phyloP scores from a whole-genome alignment of 2,797 vertebrate genomes.

The Craterocephalus amniculus region DNA sequence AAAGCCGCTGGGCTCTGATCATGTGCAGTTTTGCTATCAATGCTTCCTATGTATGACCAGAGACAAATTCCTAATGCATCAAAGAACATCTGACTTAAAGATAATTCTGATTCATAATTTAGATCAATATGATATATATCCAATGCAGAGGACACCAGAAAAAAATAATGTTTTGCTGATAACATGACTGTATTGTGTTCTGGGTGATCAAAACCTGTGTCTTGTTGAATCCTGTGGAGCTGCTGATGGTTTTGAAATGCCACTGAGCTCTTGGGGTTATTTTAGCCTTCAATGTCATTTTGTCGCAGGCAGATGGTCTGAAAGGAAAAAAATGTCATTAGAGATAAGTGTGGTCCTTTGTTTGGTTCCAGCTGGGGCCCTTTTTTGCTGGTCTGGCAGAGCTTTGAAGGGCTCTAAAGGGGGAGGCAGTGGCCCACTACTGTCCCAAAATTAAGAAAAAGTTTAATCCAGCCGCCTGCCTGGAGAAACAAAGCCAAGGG shows the following conservation, averaged over 20 bases:
- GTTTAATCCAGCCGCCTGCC: slow-evolving; percentile 5
- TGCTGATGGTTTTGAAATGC: neutral
- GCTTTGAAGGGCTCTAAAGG: neutral
- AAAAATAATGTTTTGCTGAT: neutral
- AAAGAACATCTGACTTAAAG: slow-evolving; percentile 11
- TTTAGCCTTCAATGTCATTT: neutral
- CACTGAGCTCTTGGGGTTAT: neutral
- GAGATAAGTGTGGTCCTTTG: neutral
- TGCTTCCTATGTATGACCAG: slow-evolving; percentile 31
- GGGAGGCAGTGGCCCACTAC: neutral
- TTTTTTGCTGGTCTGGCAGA: slow-evolving; percentile 2
- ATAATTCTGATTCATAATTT: slow-evolving; percentile 13
- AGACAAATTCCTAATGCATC: slow-evolving; percentile 7
- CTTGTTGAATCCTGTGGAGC: neutral
- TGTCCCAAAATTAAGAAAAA: neutral
- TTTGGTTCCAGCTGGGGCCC: neutral
- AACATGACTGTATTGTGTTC: neutral
- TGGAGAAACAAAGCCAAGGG: slow-evolving; percentile 6
- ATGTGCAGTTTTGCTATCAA: slow-evolving; percentile 43
- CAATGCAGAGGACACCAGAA: slow-evolving; percentile 1
- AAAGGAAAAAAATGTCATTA: neutral
- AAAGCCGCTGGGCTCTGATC: slow-evolving; percentile 38
- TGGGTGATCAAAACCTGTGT: too few species aligned
- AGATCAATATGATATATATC: slow-evolving; percentile 8
- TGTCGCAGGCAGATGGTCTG: neutral